Evolutionary conservation across 2,888 invertebrate genomes (phyloP).

Genomic region (Amphiduros pacificus): DNA sequence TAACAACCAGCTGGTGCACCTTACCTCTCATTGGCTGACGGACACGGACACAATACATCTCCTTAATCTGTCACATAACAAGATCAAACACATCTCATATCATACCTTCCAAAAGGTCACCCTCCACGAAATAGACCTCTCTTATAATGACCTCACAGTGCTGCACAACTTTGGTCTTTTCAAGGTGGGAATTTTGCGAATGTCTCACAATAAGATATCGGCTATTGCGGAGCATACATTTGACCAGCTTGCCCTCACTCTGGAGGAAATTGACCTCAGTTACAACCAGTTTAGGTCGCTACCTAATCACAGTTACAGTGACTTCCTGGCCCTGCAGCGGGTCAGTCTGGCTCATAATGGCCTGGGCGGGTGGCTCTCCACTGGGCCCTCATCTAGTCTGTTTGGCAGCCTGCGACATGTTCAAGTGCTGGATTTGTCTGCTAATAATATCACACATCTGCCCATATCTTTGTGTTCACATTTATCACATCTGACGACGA

Average conservation of each 20-base stretch:
- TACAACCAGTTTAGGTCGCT: conserved; percentile 23
- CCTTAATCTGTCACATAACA: conserved; percentile 30
- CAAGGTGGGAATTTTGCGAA: conserved; percentile 19
- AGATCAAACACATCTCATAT: conserved; percentile 14
- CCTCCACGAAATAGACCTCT: conserved; percentile 26
- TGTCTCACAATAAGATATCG: conserved; percentile 26
- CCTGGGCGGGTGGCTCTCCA: conserved; percentile 6
- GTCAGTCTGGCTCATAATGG: conserved; percentile 11
- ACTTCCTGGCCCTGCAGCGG: conserved; percentile 8
- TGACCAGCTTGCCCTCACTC: conserved; percentile 19
- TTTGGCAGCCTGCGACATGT: conserved; percentile 14
- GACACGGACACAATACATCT: conserved; percentile 19
- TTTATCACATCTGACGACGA: conserved; percentile 26
- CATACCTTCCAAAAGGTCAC: conserved; percentile 22
- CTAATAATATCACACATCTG: conserved; percentile 12
- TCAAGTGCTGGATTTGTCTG: conserved; percentile 15
- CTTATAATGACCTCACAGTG: conserved; percentile 22
- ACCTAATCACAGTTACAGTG: conserved; percentile 9
- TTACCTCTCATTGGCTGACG: conserved; percentile 23
- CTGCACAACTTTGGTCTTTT: conserved; percentile 19
- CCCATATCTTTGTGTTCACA: neutral
- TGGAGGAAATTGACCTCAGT: conserved; percentile 29
- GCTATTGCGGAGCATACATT: conserved; percentile 18
- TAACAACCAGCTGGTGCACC: conserved; percentile 21
- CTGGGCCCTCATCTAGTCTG: neutral